Base-by-base conservation (phyloP, 2,888 invertebrate genomes). In the Xylophagus ater region DNA sequence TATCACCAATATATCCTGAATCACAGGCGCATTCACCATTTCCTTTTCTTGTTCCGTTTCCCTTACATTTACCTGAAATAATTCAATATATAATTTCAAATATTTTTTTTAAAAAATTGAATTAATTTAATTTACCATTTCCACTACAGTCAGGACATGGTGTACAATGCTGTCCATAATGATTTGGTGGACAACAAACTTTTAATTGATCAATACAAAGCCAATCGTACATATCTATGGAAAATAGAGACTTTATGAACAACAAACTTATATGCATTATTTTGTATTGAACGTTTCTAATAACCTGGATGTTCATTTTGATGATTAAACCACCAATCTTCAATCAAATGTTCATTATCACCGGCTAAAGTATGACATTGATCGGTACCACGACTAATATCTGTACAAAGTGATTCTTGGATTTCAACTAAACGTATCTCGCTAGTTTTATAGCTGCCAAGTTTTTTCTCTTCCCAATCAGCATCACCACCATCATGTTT, bases 401-500 rank as follows among this genome's bases (percentile, higher is more conserved):
- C 87, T 12, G 73, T 72, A 59, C 96, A 96, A 6, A 93, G 65
- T 15, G 76, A 70, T 54, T 94, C 93, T 63, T 90, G 84, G 37
- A 94, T 88, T 62, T 96, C 96, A 10, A 88, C 77, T 26, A 94
- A 68, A 34, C 96, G 72, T 41, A 93, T 78, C 70, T 93, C 94
- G 60, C 92, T 89, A 8, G 74, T 80, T 46, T 81, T 76, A 59
- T 92, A 93, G 2, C 79, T 76, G 35, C 79, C 78, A 37, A 87
- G 64, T 51, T 87, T 86, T 55, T 87, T 80, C 59, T 89, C 87
- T 58, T 93, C 93, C 89, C 92, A 93, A 4, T 86, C 88, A 0
- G 89, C 77, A 59, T 93, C 92, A 1, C 93, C 93, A 4, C 93
- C 93, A 52, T 87, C 92, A 64, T 83, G 90, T 60, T 89, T 88